phyloP scores from a whole-genome alignment of 2,113 vertebrate genomes.

The Romanogobio albipinnatus region DNA sequence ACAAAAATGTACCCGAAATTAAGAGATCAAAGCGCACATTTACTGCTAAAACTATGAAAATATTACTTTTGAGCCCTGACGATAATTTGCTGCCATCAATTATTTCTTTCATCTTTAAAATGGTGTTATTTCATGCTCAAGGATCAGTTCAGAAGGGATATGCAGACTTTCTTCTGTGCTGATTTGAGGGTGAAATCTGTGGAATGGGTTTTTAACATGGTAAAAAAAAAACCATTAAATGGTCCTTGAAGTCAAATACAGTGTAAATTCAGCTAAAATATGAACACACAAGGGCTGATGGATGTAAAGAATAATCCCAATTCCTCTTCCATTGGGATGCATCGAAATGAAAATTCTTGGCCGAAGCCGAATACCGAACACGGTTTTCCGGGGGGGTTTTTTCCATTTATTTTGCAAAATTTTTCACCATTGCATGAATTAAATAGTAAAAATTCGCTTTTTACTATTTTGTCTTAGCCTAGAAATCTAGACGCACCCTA shows the following conservation, averaged over 20 bases:
- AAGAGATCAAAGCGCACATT: conserved; percentile 5
- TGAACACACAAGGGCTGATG: background rate
- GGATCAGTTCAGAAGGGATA: background rate
- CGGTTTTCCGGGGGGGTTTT: too few species aligned
- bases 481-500: too few species aligned
- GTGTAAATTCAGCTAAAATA: background rate
- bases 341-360: too few species aligned
- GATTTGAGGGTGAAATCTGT: background rate
- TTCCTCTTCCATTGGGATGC: background rate
- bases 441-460: too few species aligned
- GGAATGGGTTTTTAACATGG: background rate
- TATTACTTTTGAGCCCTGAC: background rate
- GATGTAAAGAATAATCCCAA: background rate
- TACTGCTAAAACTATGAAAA: background rate
- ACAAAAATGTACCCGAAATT: conserved; percentile 19
- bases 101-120: conserved; percentile 40
- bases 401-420: too few species aligned
- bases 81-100: conserved; percentile 49
- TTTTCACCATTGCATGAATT: too few species aligned
- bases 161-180: background rate
- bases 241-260: background rate
- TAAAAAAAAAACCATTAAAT: background rate
- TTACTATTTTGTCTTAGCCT: too few species aligned
- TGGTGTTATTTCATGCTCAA: conserved; percentile 1
- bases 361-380: too few species aligned